A percentile compares a stretch with the other conserved stretches of the same genome.
phyloP scores from a whole-genome alignment of 2,113 vertebrate species.

The Australoheros scitulus region DNA sequence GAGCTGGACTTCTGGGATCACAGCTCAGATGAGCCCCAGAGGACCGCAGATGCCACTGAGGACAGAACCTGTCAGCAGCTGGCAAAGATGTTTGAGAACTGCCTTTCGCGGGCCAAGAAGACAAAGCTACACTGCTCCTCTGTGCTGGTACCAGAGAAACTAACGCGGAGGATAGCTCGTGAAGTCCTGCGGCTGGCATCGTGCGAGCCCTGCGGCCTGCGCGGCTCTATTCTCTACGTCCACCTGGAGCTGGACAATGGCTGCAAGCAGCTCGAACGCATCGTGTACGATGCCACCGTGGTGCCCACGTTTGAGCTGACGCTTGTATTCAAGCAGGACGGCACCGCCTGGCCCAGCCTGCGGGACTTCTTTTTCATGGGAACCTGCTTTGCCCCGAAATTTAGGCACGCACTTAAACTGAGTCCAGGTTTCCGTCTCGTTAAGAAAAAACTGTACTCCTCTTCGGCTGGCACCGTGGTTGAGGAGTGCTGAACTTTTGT shows the following conservation, averaged over 20 bases:
- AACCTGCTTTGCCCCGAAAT: slow-evolving; percentile 81
- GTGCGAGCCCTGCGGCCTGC: slow-evolving; percentile 86
- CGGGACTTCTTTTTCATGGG: slow-evolving; percentile 84
- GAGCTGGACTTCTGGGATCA: slow-evolving; percentile 86
- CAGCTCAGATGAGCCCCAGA: slow-evolving; percentile 78
- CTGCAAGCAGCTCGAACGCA: slow-evolving; percentile 84
- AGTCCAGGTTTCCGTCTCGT: slow-evolving; percentile 87
- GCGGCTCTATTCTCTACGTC: slow-evolving; percentile 84
- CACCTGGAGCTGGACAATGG: slow-evolving; percentile 85
- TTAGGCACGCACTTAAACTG: slow-evolving; percentile 82
- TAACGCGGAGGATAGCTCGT: slow-evolving; percentile 82
- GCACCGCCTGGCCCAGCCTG: slow-evolving; percentile 83
- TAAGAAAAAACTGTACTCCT: slow-evolving; percentile 87
- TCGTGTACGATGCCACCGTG: slow-evolving; percentile 83
- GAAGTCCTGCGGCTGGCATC: slow-evolving; percentile 84
- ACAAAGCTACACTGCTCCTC: slow-evolving; percentile 85
- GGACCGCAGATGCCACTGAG: slow-evolving; percentile 75
- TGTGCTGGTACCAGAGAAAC: slow-evolving; percentile 86
- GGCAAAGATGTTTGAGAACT: slow-evolving; percentile 84
- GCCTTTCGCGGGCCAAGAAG: slow-evolving; percentile 86
- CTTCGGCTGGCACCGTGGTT: slow-evolving; percentile 83
- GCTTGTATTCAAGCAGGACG: slow-evolving; percentile 88
- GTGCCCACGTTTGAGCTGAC: slow-evolving; percentile 90
- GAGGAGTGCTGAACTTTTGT: slow-evolving; percentile 82
- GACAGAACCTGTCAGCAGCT: slow-evolving; percentile 82